These are phyloP conservation scores for Zaprionus africanus DNA, from an alignment of 1,140 invertebrate genomes.

Conservation along the genomic window DNA sequence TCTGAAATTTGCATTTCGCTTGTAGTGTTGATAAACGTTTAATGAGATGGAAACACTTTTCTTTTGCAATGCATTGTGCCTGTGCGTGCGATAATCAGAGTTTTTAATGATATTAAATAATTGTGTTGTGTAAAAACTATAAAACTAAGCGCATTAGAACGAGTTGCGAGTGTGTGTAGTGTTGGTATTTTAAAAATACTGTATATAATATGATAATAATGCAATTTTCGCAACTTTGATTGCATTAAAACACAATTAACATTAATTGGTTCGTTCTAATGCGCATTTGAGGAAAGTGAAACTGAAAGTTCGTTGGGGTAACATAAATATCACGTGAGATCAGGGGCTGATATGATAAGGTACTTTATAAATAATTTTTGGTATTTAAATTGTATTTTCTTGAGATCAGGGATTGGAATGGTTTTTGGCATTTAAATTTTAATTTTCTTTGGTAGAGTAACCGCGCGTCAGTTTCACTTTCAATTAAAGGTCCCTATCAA, in stretches of 20 bases:
- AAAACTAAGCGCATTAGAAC: constrained; percentile 64
- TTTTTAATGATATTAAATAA: constrained; percentile 50
- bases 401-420: constrained; percentile 24
- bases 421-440: neutral
- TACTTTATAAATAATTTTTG: neutral
- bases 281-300: constrained; percentile 56
- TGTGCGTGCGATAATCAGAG: constrained; percentile 68
- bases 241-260: constrained; percentile 13
- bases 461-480: constrained; percentile 58
- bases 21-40: constrained; percentile 31
- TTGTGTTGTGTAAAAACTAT: constrained; percentile 38
- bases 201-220: neutral
- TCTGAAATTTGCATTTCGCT: constrained; percentile 80
- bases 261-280: constrained; percentile 35
- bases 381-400: neutral
- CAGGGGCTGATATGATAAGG: neutral
- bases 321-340: constrained; percentile 15
- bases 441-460: constrained; percentile 5
- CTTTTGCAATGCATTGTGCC: constrained; percentile 79
- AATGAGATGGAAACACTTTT: constrained; percentile 28
- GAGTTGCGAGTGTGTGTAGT: constrained; percentile 19
- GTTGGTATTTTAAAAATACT: neutral
- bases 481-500: constrained; percentile 24
- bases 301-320: constrained; percentile 35
- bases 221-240: constrained; percentile 41